These are phyloP conservation scores for Pterois miles DNA, from an alignment of 2,797 vertebrate species.

Conservation along the genomic window DNA sequence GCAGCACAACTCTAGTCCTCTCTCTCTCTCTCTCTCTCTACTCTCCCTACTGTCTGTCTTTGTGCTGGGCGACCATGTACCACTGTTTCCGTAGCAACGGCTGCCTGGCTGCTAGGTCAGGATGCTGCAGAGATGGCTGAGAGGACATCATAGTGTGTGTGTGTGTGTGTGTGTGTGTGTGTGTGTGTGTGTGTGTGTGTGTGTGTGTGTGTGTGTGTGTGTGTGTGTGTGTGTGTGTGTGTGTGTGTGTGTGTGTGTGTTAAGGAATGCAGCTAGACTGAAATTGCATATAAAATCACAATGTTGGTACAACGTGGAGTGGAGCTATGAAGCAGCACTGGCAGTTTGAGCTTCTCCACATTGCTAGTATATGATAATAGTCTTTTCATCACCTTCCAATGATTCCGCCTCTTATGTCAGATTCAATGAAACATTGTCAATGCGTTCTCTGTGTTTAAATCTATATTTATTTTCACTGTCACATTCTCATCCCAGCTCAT, in stretches of 20 bases:
- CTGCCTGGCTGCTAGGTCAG: constrained; percentile 75
- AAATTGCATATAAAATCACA: constrained; percentile 18
- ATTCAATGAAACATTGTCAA: not conserved
- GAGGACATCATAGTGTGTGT: constrained; percentile 47
- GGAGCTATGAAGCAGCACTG: constrained; percentile 3
- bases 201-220: constrained; percentile 20
- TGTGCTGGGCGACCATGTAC: constrained; percentile 62
- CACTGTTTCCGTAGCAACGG: constrained; percentile 81
- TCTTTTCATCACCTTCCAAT: not conserved
- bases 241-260: constrained; percentile 10
- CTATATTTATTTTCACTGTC: not conserved
- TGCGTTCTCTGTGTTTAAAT: not conserved
- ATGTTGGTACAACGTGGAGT: not conserved
- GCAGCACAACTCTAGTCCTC: constrained; percentile 54
- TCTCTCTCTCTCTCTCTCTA: constrained; percentile 30
- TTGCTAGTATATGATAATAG: not conserved
- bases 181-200: not conserved
- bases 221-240: constrained; percentile 1
- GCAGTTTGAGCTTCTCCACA: not conserved
- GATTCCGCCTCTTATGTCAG: not conserved
- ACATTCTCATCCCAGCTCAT: no score
- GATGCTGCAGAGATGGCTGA: constrained; percentile 64
- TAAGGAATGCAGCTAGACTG: constrained; percentile 25
- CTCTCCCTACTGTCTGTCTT: constrained; percentile 25
- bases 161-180: constrained; percentile 11